Evolutionary conservation across 2,888 invertebrate species (phyloP).

Genomic region (Tortricodes alternella): DNA sequence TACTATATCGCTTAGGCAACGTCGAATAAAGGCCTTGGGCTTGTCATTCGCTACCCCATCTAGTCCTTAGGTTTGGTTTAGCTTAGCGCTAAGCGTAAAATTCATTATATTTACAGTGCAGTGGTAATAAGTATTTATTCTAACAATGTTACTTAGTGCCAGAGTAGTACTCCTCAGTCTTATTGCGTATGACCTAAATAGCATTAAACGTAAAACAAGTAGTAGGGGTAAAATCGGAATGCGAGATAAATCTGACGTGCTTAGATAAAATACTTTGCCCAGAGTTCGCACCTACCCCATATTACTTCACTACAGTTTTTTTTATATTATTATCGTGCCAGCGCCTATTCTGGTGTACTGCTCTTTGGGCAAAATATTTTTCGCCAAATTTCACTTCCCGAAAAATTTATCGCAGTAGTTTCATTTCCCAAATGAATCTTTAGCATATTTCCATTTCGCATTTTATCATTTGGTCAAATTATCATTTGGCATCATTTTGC

Average conservation of each 20-base stretch:
- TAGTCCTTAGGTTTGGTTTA: not conserved
- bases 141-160: slow-evolving; percentile 34
- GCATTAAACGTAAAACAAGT: slow-evolving; percentile 4
- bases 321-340: slow-evolving; percentile 27
- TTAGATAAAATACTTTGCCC: too few species aligned
- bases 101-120: slow-evolving; percentile 27
- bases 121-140: slow-evolving; percentile 30
- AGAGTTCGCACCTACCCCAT: not conserved
- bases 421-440: too few species aligned
- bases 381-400: too few species aligned
- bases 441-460: too few species aligned
- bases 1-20: too few species aligned
- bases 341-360: slow-evolving; percentile 9
- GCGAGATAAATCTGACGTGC: too few species aligned
- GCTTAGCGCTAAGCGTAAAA: not conserved
- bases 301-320: not conserved
- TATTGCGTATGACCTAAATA: slow-evolving; percentile 43
- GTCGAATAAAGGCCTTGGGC: too few species aligned
- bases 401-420: too few species aligned
- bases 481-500: too few species aligned
- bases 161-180: slow-evolving; percentile 66
- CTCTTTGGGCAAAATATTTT: too few species aligned
- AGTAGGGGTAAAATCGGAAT: not conserved
- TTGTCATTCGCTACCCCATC: not conserved
- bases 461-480: too few species aligned